phyloP scores from a whole-genome alignment of 2,888 invertebrate species.

The Eristalis intricaria region DNA sequence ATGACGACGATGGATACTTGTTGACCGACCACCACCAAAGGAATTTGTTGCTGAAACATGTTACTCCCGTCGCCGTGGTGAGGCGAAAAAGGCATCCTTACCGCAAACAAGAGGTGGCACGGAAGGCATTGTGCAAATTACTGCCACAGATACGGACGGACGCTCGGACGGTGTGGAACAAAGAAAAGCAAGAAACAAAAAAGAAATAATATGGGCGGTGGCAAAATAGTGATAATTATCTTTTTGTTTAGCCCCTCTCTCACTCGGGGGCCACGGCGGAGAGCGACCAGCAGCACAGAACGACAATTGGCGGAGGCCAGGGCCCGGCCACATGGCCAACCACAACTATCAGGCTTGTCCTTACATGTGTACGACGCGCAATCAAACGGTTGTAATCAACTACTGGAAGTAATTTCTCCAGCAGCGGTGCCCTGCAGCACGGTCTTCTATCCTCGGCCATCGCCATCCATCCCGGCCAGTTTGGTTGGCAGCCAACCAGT shows the following conservation, averaged over 20 bases:
- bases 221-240: conserved; percentile 72
- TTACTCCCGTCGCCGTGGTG: conserved; percentile 58
- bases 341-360: conserved; percentile 71
- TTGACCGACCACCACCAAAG: conserved; percentile 44
- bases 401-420: conserved; percentile 74
- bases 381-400: conserved; percentile 75
- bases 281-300: conserved; percentile 58
- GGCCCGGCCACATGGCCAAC: conserved; percentile 36
- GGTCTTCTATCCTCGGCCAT: conserved; percentile 45
- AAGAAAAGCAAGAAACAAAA: conserved; percentile 2
- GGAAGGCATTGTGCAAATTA: conserved; percentile 61
- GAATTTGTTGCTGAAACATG: conserved; percentile 67
- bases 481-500: conserved; percentile 61
- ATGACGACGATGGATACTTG: conserved; percentile 29
- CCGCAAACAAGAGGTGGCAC: conserved; percentile 52
- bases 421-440: conserved; percentile 27
- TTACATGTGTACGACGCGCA: conserved; percentile 73
- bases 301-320: conserved; percentile 67
- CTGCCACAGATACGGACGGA: conserved; percentile 31
- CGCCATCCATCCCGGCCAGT: conserved; percentile 29
- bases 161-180: not conserved
- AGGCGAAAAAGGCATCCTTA: conserved; percentile 34
- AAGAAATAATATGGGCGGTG: conserved; percentile 67
- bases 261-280: not conserved
- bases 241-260: conserved; percentile 67